Evolutionary conservation across 1,140 invertebrate genomes (phyloP).

Genomic region (Monochamus saltuarius): DNA sequence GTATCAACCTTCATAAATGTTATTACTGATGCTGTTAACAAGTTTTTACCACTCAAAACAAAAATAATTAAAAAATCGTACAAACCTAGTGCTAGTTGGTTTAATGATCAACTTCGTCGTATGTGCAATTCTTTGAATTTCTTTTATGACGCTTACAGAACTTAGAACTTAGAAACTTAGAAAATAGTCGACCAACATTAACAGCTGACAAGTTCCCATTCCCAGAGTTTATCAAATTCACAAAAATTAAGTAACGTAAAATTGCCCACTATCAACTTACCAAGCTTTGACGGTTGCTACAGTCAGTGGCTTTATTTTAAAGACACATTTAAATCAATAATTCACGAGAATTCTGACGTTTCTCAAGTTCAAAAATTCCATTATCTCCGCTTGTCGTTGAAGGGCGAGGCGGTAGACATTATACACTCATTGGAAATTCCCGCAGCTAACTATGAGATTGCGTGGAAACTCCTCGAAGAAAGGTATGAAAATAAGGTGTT

Average conservation of each 20-base stretch:
- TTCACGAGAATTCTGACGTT: constrained; percentile 36
- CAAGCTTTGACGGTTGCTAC: constrained; percentile 39
- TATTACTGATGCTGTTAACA: too few species aligned
- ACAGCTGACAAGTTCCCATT: not conserved
- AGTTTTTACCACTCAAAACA: too few species aligned
- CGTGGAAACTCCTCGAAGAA: constrained; percentile 42
- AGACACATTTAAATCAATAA: constrained; percentile 41
- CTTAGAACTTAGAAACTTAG: too few species aligned
- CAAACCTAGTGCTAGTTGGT: too few species aligned
- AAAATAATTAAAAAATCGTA: too few species aligned
- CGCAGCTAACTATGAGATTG: constrained; percentile 41
- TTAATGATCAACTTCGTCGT: too few species aligned
- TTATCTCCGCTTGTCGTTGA: constrained; percentile 39
- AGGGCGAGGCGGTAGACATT: constrained; percentile 37
- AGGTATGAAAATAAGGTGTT: constrained; percentile 42
- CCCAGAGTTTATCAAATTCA: not conserved
- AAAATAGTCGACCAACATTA: not conserved
- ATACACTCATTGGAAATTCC: constrained; percentile 40
- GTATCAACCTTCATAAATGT: too few species aligned
- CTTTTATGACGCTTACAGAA: too few species aligned
- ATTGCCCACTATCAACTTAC: too few species aligned
- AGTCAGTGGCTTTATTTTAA: constrained; percentile 43
- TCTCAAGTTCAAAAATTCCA: constrained; percentile 42
- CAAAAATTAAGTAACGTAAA: too few species aligned
- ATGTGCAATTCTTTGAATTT: too few species aligned